Evolutionary conservation across 1,140 invertebrate genomes (phyloP).

Genomic region (Radopholus similis): DNA sequence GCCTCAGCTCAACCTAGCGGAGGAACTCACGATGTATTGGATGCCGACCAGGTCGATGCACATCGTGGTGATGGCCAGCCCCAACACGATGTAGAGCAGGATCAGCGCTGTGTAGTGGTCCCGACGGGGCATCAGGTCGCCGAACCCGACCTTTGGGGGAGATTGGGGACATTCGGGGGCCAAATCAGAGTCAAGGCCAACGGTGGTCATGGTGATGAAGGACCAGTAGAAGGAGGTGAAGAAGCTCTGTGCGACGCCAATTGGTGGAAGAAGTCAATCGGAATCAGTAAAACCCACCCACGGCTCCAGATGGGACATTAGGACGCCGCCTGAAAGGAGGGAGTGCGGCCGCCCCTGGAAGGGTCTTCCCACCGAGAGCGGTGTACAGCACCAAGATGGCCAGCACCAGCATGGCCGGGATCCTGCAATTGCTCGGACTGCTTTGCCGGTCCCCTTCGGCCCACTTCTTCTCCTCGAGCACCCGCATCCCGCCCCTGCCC

Average conservation of each 20-base stretch:
- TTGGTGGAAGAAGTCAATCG: neutral
- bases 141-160: constrained; percentile 53
- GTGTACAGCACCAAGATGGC: constrained; percentile 56
- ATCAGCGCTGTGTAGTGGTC: constrained; percentile 60
- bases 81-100: constrained; percentile 58
- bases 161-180: neutral
- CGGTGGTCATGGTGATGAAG: constrained; percentile 60
- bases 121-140: constrained; percentile 57
- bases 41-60: constrained; percentile 56
- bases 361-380: constrained; percentile 27
- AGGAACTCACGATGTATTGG: constrained; percentile 37
- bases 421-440: constrained; percentile 32
- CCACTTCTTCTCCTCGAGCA: constrained; percentile 54
- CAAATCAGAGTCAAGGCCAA: neutral
- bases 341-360: neutral
- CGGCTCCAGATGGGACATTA: constrained; percentile 58
- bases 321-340: constrained; percentile 42
- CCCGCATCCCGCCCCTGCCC: constrained; percentile 33
- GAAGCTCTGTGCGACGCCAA: constrained; percentile 36
- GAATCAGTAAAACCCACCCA: constrained; percentile 23
- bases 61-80: constrained; percentile 60
- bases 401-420: constrained; percentile 55
- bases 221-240: constrained; percentile 61
- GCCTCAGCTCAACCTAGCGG: neutral
- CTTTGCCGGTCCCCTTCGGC: neutral